phyloP scores from a whole-genome alignment of 2,888 invertebrate species.

The Mamestra brassicae region DNA sequence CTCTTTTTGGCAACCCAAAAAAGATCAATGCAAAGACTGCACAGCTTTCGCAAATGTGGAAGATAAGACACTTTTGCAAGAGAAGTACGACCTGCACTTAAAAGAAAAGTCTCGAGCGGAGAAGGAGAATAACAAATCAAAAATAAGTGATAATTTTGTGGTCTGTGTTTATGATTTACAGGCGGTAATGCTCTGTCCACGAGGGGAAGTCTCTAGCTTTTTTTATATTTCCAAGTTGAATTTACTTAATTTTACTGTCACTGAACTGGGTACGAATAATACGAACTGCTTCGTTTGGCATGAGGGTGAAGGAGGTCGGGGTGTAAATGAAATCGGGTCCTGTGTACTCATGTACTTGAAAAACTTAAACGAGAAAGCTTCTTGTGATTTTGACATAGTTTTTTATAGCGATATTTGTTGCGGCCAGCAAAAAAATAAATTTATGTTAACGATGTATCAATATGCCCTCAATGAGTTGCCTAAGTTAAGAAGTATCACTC shows the following conservation, averaged over 20 bases:
- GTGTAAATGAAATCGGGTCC: conserved; percentile 24
- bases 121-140: conserved; percentile 55
- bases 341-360: conserved; percentile 31
- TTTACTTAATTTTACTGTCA: conserved; percentile 60
- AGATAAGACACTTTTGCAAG: conserved; percentile 47
- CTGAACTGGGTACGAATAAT: conserved; percentile 42
- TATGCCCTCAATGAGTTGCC: conserved; percentile 15
- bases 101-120: conserved; percentile 55
- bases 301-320: conserved; percentile 26
- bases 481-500: conserved; percentile 28
- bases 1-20: conserved; percentile 57
- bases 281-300: conserved; percentile 32
- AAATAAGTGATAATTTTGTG: conserved; percentile 36
- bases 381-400: background rate
- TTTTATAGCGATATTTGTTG: conserved; percentile 35
- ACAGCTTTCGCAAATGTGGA: conserved; percentile 51
- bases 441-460: conserved; percentile 39
- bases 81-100: conserved; percentile 46
- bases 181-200: conserved; percentile 63
- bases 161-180: conserved; percentile 56
- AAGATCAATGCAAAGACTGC: conserved; percentile 64
- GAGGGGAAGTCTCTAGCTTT: conserved; percentile 60
- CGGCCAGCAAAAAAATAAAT: conserved; percentile 49
- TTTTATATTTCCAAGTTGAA: conserved; percentile 63
- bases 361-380: conserved; percentile 18